Percentiles rank a stretch among this genome's conserved stretches.
Evolutionary conservation across 2,113 vertebrate species (phyloP).

Genomic region (Clarias magur): DNA sequence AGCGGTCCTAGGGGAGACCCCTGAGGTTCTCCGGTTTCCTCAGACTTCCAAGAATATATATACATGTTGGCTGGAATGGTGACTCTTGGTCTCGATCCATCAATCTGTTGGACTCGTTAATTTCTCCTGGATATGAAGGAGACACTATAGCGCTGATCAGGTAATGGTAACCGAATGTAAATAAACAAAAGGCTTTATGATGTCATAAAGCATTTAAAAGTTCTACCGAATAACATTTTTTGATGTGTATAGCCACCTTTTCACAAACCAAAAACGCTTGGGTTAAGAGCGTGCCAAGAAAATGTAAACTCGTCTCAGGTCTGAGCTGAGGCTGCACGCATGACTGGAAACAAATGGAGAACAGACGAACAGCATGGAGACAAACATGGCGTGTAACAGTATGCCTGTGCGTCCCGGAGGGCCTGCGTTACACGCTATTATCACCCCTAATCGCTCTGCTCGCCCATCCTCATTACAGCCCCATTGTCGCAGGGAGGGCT

Average conservation of each 20-base stretch:
- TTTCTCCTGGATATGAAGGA: background rate
- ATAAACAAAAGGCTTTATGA: background rate
- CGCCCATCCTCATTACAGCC: constrained; percentile 8
- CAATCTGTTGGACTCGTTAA: too few species aligned
- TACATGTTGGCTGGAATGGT: background rate
- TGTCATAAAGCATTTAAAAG: background rate
- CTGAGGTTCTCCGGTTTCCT: background rate
- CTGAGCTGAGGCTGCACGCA: background rate
- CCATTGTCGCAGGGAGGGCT: constrained; percentile 18
- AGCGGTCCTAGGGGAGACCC: background rate
- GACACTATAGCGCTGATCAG: background rate
- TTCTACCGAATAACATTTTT: background rate
- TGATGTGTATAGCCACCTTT: too few species aligned
- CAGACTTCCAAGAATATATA: background rate
- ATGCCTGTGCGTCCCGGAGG: background rate
- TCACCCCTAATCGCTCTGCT: constrained; percentile 21
- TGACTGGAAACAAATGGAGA: background rate
- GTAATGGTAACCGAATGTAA: too few species aligned
- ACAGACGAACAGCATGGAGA: background rate
- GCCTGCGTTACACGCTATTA: background rate
- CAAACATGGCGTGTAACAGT: background rate
- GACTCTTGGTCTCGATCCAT: too few species aligned
- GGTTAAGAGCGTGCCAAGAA: too few species aligned
- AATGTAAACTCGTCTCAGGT: background rate
- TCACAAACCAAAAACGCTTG: too few species aligned